Evolutionary conservation across 1,140 invertebrate genomes (phyloP), one percentile per base, ranked within the genome.

Genomic region (Brevipalpus yothersi): DNA sequence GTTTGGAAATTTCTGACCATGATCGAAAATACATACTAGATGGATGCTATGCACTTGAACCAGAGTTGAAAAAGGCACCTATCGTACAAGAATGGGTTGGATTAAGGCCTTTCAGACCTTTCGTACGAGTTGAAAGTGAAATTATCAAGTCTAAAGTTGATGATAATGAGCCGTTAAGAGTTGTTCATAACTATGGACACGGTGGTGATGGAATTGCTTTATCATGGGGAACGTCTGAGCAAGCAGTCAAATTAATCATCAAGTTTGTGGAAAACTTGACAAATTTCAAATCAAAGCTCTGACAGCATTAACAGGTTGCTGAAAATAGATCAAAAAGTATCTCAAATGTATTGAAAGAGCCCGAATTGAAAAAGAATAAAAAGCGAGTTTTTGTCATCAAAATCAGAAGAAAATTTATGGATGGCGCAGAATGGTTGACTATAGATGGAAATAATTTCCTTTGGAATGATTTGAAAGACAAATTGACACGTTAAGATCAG

Each of bases 181-280:
- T 62, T 7, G 79, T 93, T 0, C 88, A 94, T 69, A 88, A 90
- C 70, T 93, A 93, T 68, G 90, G 89, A 4, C 89, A 93, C 68
- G 86, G 88, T 2, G 86, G 86, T 4, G 86, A 90, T 70, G 88
- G 90, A 8, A 80, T 93, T 1, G 82, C 82, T 59, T 79, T 84
- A 41, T 82, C 84, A 11, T 89, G 87, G 15, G 89, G 89, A 41
- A 89, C 86, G 1, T 79, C 81, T 1, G 75, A 79, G 56, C 75
- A 86, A 65, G 84, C 85, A 0, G 78, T 31, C 31, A 31, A 31
- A 31, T 31, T 31, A 5, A 5, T 31, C 31, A 31, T 31, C 2
- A 31, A 31, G 31, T 31, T 31, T 31, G 2, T 31, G 5, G 31
- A 31, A 3, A 31, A 31, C 31, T 31, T 31, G 31, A 31, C 31